Evolutionary conservation across 2,797 vertebrate species (phyloP).

Genomic region (Channa striata): DNA sequence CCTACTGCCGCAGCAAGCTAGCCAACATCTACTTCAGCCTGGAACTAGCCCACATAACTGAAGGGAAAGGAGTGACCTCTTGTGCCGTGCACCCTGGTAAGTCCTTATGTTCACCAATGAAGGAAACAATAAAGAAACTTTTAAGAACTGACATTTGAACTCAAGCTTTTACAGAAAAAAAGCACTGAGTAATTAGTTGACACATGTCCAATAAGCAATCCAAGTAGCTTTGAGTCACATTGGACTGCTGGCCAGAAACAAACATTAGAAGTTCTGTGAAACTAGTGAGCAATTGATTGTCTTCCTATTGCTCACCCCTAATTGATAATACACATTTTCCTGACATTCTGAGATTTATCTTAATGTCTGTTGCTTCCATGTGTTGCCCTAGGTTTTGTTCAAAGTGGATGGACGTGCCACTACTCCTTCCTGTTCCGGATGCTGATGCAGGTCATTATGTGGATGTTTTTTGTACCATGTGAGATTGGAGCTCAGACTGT

Average conservation of each 20-base stretch:
- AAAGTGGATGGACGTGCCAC: constrained; percentile 84
- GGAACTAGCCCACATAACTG: constrained; percentile 81
- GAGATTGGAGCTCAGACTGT: constrained; percentile 86
- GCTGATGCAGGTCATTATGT: constrained; percentile 86
- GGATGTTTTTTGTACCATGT: constrained; percentile 86
- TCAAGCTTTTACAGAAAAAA: neutral
- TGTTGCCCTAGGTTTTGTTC: constrained; percentile 82
- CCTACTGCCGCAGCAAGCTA: constrained; percentile 88
- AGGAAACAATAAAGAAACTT: too few relatives aligned
- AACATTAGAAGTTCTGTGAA: too few relatives aligned
- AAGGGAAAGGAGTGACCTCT: constrained; percentile 83
- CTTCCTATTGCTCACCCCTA: neutral
- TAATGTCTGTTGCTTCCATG: neutral
- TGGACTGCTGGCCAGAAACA: too few relatives aligned
- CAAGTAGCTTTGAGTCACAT: too few relatives aligned
- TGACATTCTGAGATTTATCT: neutral
- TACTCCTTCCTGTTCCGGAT: constrained; percentile 85
- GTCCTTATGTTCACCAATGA: neutral
- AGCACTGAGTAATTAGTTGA: too few relatives aligned
- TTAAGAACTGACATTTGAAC: neutral
- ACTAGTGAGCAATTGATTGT: too few relatives aligned
- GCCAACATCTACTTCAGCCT: constrained; percentile 89
- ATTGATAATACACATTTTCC: neutral
- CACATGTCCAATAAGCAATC: too few relatives aligned
- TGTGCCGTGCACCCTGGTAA: constrained; percentile 86